phyloP scores from a whole-genome alignment of 2,888 invertebrate species.

The Amphiduros pacificus region DNA sequence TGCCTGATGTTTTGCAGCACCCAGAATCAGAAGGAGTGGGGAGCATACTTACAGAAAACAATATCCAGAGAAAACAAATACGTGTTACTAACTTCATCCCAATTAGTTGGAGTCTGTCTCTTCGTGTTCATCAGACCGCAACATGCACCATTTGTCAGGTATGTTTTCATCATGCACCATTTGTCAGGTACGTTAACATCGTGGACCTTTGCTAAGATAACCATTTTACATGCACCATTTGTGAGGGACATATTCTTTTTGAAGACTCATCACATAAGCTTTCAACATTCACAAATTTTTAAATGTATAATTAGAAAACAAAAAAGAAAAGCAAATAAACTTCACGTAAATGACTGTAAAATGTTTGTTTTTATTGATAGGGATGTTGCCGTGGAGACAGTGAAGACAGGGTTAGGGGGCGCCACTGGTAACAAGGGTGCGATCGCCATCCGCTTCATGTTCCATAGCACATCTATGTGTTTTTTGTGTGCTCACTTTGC shows the following conservation, averaged over 20 bases:
- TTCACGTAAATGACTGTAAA: neutral
- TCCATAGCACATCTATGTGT: constrained; percentile 91
- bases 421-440: constrained; percentile 98
- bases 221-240: too few species aligned
- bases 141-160: constrained; percentile 79
- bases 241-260: too few species aligned
- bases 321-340: neutral
- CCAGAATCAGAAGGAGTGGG: constrained; percentile 93
- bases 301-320: too few species aligned
- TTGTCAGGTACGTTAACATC: too few species aligned
- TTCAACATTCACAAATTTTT: too few species aligned
- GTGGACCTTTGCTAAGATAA: too few species aligned
- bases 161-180: too few species aligned
- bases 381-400: constrained; percentile 92
- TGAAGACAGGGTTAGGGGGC: constrained; percentile 97
- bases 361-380: constrained; percentile 52
- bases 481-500: constrained; percentile 99
- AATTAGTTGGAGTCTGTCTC: constrained; percentile 95
- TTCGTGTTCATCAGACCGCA: constrained; percentile 91
- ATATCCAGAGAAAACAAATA: constrained; percentile 85
- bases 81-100: constrained; percentile 87
- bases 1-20: constrained; percentile 70
- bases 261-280: too few species aligned
- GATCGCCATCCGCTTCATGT: constrained; percentile 86
- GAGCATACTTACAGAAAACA: constrained; percentile 89